phyloP scores from a whole-genome alignment of 2,888 invertebrate genomes.

The Acanthococcus lagerstroemiae region DNA sequence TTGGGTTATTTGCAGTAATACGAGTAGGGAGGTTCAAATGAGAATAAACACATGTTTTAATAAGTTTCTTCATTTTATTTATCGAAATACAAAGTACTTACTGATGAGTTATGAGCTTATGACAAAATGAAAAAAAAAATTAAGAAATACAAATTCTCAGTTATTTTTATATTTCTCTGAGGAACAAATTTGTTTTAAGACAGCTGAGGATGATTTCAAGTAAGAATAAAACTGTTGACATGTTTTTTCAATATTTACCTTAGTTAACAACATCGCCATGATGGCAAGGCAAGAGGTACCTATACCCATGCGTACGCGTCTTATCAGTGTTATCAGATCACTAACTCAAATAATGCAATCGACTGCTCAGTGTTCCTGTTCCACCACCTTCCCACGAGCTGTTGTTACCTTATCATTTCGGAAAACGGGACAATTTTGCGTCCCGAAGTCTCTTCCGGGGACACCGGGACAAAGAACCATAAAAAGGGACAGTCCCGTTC shows the following conservation, averaged over 20 bases:
- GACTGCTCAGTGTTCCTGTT: too few relatives aligned
- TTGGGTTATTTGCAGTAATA: background rate
- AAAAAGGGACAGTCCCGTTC: constrained; percentile 1
- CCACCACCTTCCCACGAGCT: background rate
- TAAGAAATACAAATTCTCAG: background rate
- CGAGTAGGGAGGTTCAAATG: background rate
- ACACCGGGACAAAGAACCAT: background rate
- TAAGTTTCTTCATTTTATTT: background rate
- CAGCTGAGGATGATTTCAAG: background rate
- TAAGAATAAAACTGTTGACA: background rate
- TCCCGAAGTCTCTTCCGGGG: constrained; percentile 1
- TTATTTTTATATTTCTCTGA: background rate
- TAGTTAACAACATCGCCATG: too few relatives aligned
- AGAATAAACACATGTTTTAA: background rate
- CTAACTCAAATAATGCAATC: too few relatives aligned
- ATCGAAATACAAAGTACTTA: background rate
- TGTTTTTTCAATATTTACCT: background rate
- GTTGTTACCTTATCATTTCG: too few relatives aligned
- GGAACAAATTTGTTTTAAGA: background rate
- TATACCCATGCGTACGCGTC: too few relatives aligned
- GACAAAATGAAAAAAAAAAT: background rate
- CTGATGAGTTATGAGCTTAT: too few relatives aligned
- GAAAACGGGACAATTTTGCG: background rate
- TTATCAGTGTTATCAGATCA: too few relatives aligned
- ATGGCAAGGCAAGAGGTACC: too few relatives aligned